Percentiles rank a stretch among this genome's conserved stretches.
phyloP scores from a whole-genome alignment of 2,888 invertebrate genomes.

The Epirrita christyi region DNA sequence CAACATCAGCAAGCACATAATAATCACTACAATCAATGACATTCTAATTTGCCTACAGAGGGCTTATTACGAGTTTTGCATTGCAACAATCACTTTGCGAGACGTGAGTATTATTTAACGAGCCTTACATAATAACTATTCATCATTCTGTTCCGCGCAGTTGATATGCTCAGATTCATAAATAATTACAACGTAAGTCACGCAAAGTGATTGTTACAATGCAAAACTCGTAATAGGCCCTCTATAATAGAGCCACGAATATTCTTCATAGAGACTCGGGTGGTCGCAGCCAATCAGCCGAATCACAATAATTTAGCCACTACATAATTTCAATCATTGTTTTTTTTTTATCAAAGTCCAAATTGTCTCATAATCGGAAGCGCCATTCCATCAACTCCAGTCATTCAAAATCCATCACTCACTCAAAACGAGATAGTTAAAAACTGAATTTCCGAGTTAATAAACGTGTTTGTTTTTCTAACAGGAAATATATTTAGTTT shows the following conservation, averaged over 20 bases:
- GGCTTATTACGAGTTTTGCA: no score
- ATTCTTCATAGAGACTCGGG: slow-evolving; percentile 30
- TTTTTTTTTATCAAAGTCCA: slow-evolving; percentile 7
- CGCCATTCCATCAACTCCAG: slow-evolving; percentile 65
- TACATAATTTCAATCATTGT: slow-evolving; percentile 26
- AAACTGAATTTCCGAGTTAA: slow-evolving; percentile 74
- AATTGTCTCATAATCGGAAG: slow-evolving; percentile 55
- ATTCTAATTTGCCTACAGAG: no score
- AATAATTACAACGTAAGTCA: no score
- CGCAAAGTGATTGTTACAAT: no score
- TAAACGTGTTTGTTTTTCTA: slow-evolving; percentile 83
- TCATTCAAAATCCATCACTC: slow-evolving; percentile 80
- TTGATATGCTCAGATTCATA: no score
- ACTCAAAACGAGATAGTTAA: slow-evolving; percentile 74
- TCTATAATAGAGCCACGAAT: neutral
- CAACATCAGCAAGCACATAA: no score
- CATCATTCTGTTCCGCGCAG: no score
- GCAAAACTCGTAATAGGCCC: no score
- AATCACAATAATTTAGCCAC: slow-evolving; percentile 30
- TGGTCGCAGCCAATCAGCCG: slow-evolving; percentile 30
- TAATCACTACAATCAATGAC: no score
- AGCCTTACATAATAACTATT: no score
- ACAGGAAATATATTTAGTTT: slow-evolving; percentile 81
- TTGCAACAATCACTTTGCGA: no score
- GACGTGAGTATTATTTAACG: no score